Conservation (phyloP, 2,888 invertebrate species). For the Eupithecia inturbata region DNA sequence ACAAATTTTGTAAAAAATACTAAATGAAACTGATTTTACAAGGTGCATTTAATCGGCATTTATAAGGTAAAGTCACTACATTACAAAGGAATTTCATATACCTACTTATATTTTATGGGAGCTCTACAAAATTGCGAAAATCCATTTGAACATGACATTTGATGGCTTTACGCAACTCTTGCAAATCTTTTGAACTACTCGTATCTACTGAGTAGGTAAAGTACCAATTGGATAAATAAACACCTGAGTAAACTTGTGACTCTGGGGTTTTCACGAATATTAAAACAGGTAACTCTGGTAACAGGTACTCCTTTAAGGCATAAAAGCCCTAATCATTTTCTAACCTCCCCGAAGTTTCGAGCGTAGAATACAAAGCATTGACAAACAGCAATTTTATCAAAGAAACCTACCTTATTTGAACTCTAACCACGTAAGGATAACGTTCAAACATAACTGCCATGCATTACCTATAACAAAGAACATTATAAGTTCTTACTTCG, state of each 20-base stretch:
- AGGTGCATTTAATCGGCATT: neutral
- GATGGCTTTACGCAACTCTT: constrained; percentile 19
- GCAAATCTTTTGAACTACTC: constrained; percentile 20
- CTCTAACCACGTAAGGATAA: constrained; percentile 41
- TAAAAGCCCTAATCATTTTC: neutral
- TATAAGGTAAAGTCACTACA: neutral
- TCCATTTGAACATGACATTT: constrained; percentile 22
- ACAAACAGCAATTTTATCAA: neutral
- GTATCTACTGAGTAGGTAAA: neutral
- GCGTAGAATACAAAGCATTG: neutral
- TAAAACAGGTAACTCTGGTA: neutral
- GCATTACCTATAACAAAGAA: constrained; percentile 38
- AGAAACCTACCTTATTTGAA: constrained; percentile 25
- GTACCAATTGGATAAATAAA: constrained; percentile 5
- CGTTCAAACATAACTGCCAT: constrained; percentile 33
- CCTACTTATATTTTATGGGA: neutral
- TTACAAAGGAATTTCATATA: neutral
- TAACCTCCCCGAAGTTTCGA: neutral
- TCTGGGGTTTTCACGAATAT: neutral
- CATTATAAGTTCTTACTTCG: constrained; percentile 37
- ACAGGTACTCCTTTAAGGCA: neutral
- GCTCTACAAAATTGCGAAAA: constrained; percentile 10
- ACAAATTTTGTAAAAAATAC: neutral
- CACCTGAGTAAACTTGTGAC: neutral
- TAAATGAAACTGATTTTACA: neutral